A percentile compares a stretch with the other conserved stretches of the same genome.
Evolutionary conservation across 1,140 invertebrate species (phyloP).

Genomic region (Tetragonula clypearis): DNA sequence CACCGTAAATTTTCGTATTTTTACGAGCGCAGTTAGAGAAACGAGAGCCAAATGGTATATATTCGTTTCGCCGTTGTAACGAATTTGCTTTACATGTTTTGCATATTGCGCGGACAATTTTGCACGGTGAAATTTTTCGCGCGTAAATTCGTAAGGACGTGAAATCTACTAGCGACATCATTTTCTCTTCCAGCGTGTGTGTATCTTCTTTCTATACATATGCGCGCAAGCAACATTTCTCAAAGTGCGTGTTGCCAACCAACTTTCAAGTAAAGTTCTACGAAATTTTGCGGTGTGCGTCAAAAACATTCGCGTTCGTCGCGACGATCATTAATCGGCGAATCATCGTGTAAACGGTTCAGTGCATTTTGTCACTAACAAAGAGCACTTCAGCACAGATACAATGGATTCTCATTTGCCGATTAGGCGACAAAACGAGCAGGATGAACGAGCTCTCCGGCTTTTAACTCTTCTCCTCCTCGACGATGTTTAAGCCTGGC

Average conservation of each 20-base stretch:
- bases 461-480: conserved; percentile 32
- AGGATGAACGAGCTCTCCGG: not conserved
- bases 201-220: too few relatives aligned
- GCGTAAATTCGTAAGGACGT: not conserved
- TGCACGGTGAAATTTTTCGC: not conserved
- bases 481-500: not conserved
- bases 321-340: too few relatives aligned
- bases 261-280: too few relatives aligned
- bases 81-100: not conserved
- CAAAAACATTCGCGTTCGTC: too few relatives aligned
- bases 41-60: not conserved
- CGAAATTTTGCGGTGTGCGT: too few relatives aligned
- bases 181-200: too few relatives aligned
- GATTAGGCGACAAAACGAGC: not conserved
- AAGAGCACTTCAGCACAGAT: not conserved
- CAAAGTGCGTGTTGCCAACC: too few relatives aligned
- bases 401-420: not conserved
- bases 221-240: too few relatives aligned
- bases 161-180: not conserved
- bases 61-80: not conserved
- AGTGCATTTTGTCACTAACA: too few relatives aligned
- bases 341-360: too few relatives aligned
- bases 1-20: not conserved
- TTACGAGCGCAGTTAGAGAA: not conserved
- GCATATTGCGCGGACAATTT: not conserved